Conservation (phyloP, 2,888 invertebrate species). For the Orchesella flavescens region DNA sequence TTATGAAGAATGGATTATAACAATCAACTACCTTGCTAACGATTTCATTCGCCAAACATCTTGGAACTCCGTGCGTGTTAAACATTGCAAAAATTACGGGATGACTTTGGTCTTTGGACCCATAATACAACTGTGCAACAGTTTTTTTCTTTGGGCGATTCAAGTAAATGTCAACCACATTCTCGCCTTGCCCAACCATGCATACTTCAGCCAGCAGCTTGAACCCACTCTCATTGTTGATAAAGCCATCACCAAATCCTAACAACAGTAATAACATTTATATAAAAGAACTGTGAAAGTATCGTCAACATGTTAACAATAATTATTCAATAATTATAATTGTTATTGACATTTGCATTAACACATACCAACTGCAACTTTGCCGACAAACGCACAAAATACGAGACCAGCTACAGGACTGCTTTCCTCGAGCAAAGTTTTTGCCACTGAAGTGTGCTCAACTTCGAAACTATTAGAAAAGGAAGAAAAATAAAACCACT, state of each 20-base stretch:
- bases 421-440: slow-evolving; percentile 41
- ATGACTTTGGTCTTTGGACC: slow-evolving; percentile 6
- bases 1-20: neutral
- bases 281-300: neutral
- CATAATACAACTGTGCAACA: slow-evolving; percentile 50
- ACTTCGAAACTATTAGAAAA: slow-evolving; percentile 59
- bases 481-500: slow-evolving; percentile 5
- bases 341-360: neutral
- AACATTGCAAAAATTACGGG: slow-evolving; percentile 63
- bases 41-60: slow-evolving; percentile 62
- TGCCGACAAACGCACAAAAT: slow-evolving; percentile 66
- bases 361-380: slow-evolving; percentile 64
- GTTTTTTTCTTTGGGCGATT: slow-evolving; percentile 58
- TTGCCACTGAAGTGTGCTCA: slow-evolving; percentile 54
- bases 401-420: slow-evolving; percentile 19
- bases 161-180: slow-evolving; percentile 62
- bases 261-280: neutral
- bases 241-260: slow-evolving; percentile 67
- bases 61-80: slow-evolving; percentile 64
- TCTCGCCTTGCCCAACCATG: slow-evolving; percentile 64
- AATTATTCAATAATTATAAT: neutral
- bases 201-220: slow-evolving; percentile 54
- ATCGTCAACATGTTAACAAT: neutral
- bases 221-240: slow-evolving; percentile 47
- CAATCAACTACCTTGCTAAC: slow-evolving; percentile 49